These are phyloP conservation scores for Tribolium freemani DNA, from an alignment of 2,888 invertebrate genomes.

Conservation along the genomic window DNA sequence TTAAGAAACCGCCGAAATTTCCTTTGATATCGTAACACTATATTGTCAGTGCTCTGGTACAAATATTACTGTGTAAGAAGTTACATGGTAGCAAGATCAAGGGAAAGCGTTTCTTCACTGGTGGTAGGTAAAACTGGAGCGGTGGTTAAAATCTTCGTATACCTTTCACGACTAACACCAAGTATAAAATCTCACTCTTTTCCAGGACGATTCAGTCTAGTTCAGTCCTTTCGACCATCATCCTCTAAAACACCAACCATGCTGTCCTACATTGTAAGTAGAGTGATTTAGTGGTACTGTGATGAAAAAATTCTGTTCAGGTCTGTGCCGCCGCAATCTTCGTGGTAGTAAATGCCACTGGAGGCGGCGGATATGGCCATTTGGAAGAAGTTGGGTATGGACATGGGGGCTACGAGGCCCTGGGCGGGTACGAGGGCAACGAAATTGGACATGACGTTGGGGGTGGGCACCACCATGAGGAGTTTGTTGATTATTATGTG, in stretches of 20 bases:
- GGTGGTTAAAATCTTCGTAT: conserved; percentile 39
- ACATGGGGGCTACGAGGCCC: conserved; percentile 49
- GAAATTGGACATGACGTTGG: conserved; percentile 47
- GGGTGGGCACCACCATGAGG: conserved; percentile 54
- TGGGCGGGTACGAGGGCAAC: conserved; percentile 45
- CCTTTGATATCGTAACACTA: conserved; percentile 33
- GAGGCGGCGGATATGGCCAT: conserved; percentile 60
- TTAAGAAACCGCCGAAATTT: conserved; percentile 12
- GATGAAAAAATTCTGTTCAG: conserved; percentile 48
- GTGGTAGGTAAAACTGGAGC: conserved; percentile 43
- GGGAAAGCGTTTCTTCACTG: conserved; percentile 53
- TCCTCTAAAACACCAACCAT: conserved; percentile 45
- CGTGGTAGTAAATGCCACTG: conserved; percentile 59
- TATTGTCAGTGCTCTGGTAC: conserved; percentile 40
- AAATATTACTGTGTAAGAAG: conserved; percentile 1
- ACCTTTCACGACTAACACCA: conserved; percentile 59
- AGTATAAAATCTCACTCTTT: conserved; percentile 56
- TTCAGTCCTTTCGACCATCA: conserved; percentile 45
- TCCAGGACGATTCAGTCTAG: conserved; percentile 51
- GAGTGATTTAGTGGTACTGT: conserved; percentile 24
- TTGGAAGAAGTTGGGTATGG: conserved; percentile 55
- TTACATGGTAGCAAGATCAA: conserved; percentile 51
- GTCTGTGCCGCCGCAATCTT: conserved; percentile 62
- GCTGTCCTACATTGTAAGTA: conserved; percentile 62
- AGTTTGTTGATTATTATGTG: conserved; percentile 63